These are phyloP conservation scores for Ectemnius cavifrons DNA, from an alignment of 2,888 invertebrate genomes.

Conservation along the genomic window DNA sequence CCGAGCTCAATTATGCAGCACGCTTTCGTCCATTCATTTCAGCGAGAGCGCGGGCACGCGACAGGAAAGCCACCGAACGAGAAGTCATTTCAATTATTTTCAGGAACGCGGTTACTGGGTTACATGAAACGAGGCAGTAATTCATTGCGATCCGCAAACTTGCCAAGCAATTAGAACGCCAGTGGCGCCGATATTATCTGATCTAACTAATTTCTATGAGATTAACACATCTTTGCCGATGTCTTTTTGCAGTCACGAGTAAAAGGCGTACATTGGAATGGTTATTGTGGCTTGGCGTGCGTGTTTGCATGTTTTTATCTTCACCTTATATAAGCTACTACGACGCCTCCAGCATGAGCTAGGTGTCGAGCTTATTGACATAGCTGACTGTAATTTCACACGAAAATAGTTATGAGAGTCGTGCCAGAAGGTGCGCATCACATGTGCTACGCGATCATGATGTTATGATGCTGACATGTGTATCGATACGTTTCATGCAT, in stretches of 20 bases:
- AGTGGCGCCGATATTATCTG: no score
- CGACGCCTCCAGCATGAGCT: not conserved
- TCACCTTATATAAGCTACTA: not conserved
- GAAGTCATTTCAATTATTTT: conserved; percentile 18
- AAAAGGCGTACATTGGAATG: no score
- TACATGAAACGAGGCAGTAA: conserved; percentile 9
- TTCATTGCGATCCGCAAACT: no score
- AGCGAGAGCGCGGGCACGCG: not conserved
- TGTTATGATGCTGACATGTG: not conserved
- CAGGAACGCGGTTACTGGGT: conserved; percentile 19
- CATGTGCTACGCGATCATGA: not conserved
- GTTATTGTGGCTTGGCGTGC: no score
- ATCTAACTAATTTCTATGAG: no score
- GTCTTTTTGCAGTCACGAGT: no score
- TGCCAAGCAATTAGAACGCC: no score
- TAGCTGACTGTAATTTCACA: conserved; percentile 4
- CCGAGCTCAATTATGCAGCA: not conserved
- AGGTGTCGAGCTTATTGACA: not conserved
- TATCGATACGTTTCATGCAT: no score
- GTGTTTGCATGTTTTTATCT: not conserved
- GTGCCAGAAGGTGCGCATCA: not conserved
- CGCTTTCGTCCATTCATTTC: conserved; percentile 1
- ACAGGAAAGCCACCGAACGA: not conserved
- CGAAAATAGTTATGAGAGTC: not conserved
- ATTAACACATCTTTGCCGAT: no score